Evolutionary conservation across 2,888 invertebrate genomes (phyloP).

Genomic region (Ormyrus thymus): DNA sequence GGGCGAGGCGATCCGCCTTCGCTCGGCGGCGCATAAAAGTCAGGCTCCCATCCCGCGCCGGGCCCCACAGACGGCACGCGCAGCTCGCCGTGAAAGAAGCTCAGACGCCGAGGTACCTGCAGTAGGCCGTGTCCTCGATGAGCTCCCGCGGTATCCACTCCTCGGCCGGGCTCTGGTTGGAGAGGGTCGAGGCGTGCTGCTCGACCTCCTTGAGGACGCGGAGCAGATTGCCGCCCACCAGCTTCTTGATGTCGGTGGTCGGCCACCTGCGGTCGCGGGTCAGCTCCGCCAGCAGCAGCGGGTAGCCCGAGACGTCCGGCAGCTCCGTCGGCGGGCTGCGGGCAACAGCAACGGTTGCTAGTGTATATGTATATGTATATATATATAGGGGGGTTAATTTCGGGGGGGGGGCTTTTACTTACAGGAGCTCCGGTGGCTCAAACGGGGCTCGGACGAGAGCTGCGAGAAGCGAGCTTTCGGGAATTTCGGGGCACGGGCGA

Average conservation of each 20-base stretch:
- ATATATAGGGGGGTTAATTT: too few species aligned
- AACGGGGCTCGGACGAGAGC: background rate
- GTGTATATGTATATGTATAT: too few species aligned
- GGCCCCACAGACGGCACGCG: too few species aligned
- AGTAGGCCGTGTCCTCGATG: constrained; percentile 77
- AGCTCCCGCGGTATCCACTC: constrained; percentile 77
- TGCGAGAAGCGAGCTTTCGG: background rate
- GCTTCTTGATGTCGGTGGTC: constrained; percentile 78
- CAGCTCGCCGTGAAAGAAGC: too few species aligned
- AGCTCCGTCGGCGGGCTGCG: constrained; percentile 76
- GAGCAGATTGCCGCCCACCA: constrained; percentile 79
- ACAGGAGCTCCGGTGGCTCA: too few species aligned
- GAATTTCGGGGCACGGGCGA: background rate
- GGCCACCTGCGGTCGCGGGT: constrained; percentile 79
- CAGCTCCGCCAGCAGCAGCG: constrained; percentile 79
- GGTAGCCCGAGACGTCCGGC: constrained; percentile 79
- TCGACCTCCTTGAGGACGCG: constrained; percentile 78
- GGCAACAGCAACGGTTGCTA: background rate
- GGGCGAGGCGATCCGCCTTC: too few species aligned
- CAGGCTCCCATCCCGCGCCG: too few species aligned
- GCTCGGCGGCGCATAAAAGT: too few species aligned
- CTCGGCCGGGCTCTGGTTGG: constrained; percentile 76
- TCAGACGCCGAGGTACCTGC: constrained; percentile 75
- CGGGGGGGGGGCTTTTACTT: too few species aligned
- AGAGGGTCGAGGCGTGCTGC: constrained; percentile 66